A percentile compares a stretch with the other conserved stretches of the same genome.
These are phyloP conservation scores for Macaca nemestrina DNA, from an alignment of 2,113 vertebrate species.

Conservation along the genomic window DNA sequence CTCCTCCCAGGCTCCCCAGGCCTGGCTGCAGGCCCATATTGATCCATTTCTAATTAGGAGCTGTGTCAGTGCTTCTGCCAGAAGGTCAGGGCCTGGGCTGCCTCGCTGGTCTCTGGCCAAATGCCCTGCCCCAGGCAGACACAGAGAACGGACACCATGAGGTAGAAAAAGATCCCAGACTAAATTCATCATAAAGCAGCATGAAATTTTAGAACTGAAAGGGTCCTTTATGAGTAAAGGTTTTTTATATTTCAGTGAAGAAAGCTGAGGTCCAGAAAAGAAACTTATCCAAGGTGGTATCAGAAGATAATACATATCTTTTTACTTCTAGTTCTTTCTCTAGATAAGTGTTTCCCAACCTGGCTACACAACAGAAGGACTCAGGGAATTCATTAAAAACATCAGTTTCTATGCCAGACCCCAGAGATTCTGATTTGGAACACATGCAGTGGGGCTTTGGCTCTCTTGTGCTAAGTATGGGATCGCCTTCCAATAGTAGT, in stretches of 20 bases:
- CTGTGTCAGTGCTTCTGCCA: neutral
- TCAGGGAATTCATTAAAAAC: conserved; percentile 13
- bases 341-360: neutral
- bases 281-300: neutral
- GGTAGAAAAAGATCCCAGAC: neutral
- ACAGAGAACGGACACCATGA: neutral
- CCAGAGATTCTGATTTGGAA: neutral
- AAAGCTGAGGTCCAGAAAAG: neutral
- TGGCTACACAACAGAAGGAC: neutral
- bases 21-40: neutral
- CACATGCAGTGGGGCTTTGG: neutral
- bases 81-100: conserved; percentile 25
- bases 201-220: conserved; percentile 16
- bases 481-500: neutral
- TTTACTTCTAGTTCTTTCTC: conserved; percentile 18
- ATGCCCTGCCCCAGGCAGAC: neutral
- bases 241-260: conserved; percentile 2
- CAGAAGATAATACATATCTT: neutral
- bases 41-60: conserved; percentile 57
- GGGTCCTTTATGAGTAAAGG: neutral
- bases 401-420: neutral
- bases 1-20: neutral
- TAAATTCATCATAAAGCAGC: conserved; percentile 35
- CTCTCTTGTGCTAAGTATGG: conserved; percentile 22
- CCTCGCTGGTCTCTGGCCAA: conserved; percentile 23